Conservation (phyloP, 2,888 invertebrate genomes). For the Drosophila mimetica region DNA sequence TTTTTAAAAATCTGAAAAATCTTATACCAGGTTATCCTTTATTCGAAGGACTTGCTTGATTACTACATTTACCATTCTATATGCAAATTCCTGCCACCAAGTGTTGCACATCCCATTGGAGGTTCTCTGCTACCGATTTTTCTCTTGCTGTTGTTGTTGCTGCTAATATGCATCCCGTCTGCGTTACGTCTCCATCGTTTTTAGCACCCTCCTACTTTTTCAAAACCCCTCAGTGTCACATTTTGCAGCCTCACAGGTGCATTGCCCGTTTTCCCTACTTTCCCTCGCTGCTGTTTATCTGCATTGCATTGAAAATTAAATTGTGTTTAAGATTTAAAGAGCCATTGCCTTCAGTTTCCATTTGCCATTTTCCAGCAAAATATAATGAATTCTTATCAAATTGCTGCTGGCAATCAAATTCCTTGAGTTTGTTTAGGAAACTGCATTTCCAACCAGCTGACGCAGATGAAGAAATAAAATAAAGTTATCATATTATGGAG, state of each 20-base stretch:
- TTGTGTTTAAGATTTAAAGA: constrained; percentile 70
- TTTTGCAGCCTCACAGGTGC: constrained; percentile 16
- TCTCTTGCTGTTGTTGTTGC: constrained; percentile 24
- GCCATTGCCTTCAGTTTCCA: constrained; percentile 46
- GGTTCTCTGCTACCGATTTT: constrained; percentile 10
- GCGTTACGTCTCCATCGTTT: constrained; percentile 25
- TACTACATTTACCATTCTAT: constrained; percentile 2
- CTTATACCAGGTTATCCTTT: background rate
- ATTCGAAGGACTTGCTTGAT: background rate
- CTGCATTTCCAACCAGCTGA: background rate
- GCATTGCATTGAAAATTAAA: constrained; percentile 68
- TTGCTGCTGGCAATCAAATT: constrained; percentile 22
- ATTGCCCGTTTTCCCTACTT: constrained; percentile 11
- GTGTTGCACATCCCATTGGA: constrained; percentile 56
- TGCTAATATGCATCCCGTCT: constrained; percentile 63
- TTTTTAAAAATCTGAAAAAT: background rate
- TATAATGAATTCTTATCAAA: constrained; percentile 61
- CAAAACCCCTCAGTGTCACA: constrained; percentile 4
- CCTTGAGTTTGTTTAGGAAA: constrained; percentile 1
- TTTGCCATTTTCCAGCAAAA: constrained; percentile 37
- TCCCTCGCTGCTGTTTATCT: constrained; percentile 11
- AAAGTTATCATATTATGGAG: background rate
- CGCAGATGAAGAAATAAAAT: background rate
- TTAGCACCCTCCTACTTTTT: background rate
- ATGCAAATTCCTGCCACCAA: constrained; percentile 64